Evolutionary conservation across 2,888 invertebrate genomes (phyloP), one percentile per base, ranked within the genome.

Genomic region (Erebia aethiops): DNA sequence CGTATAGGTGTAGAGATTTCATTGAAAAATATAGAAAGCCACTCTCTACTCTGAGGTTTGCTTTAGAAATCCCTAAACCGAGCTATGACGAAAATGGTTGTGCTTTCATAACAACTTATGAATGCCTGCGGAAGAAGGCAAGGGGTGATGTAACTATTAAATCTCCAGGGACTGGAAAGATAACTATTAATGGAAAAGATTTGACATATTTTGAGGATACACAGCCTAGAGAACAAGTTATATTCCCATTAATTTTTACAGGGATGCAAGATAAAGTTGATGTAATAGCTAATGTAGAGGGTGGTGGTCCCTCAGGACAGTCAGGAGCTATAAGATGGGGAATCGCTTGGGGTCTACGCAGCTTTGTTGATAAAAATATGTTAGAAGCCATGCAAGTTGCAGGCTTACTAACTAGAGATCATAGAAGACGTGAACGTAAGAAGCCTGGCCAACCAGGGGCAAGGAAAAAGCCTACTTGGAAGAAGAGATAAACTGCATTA

Each of bases 401-500:
- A 87, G 99, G 99, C 56, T 91, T 99, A 71, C 90, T 99, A 63
- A 97, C 97, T 21, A 94, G 95, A 80, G 99, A 98, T 87, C 94
- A 94, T 74, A 94, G 99, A 69, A 91, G 91, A 21, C 95, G 95
- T 71, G 99, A 99, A 89, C 95, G 99, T 78, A 98, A 98, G 95
- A 98, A 98, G 95, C 96, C 96, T 67, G 99, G 98, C 9, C 98
- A 98, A 90, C 96, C 95, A 80, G 97, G 97, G 79, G 98, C 99
- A 21, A 96, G 99, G 81, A 96, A 95, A 85, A 98, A 98, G 87
- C 97, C 95, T 83, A 98, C 98, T 74, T 99, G 99, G 99, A 97
- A 97, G 89, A 98, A 96, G 52, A 74, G 76, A 76, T 76, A 76
- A 71, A 51, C 61, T 65, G 63, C 54, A 3, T 65, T 46, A 46